Base-by-base conservation (phyloP, 2,797 vertebrate species). In the Sternarchorhynchus goeldii region DNA sequence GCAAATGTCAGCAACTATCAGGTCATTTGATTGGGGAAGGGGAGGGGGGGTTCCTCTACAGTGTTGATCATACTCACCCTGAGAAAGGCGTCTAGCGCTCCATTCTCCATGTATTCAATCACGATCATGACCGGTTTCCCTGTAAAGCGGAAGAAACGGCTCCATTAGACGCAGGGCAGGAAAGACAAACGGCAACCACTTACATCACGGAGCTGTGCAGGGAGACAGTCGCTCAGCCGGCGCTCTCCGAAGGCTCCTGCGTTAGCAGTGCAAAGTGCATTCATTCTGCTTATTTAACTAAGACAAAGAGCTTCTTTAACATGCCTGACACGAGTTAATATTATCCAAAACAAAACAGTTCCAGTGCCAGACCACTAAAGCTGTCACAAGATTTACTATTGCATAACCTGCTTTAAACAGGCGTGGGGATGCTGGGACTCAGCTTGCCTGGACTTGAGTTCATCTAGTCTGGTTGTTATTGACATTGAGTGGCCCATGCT, bases 31-130 rank as follows among this genome's bases (percentile, higher is more conserved):
- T 14, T 50, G 12, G 45, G 3, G 25, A 25, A 25, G 25, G 10
- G 45, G 45, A n/a, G 0, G 45, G 45, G 34, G 4, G 8, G 45
- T 50, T 50, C 6, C 12, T 77, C 58, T 73, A 60, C 62, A 29
- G 68, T 73, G 70, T 64, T 53, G 91, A 89, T 85, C 76, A 45
- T 86, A 92, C 95, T 94, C 86, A 98, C 98, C 92, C 98, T 96
- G 92, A 99, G 96, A 94, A 99, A 99, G 67, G 95, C 94, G 82
- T 99, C 98, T 89, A 99, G 93, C 81, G 97, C 95, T 87, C 97
- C 97, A 77, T 99, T 99, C 89, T 99, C 97, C 98, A 99, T 99
- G 88, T 97, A 99, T 94, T 99, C 98, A 87, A 98, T 98, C 90
- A 99, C 95, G 88, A 99, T 99, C 98, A 99, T 99, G 86, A 99